Conservation (phyloP, 2,113 vertebrate species). For the Acrocephalus kingi region DNA sequence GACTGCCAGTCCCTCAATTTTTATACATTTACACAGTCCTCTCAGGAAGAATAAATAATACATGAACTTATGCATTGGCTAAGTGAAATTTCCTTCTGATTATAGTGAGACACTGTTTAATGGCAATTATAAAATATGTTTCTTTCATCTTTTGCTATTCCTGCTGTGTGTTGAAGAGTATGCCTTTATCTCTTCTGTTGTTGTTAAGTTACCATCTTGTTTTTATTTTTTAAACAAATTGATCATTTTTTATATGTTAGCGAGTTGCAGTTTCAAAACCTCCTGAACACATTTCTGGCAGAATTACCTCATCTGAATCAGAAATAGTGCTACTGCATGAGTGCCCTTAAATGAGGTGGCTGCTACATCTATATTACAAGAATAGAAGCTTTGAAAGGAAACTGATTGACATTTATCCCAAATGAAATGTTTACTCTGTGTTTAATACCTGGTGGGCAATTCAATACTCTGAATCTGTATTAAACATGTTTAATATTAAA, state of each 20-base stretch:
- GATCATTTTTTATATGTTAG: background rate
- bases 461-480: background rate
- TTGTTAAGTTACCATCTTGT: background rate
- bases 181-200: background rate
- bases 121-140: conserved; percentile 4
- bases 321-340: conserved; percentile 4
- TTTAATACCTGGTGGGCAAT: conserved; percentile 13
- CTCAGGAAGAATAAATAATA: conserved; percentile 48
- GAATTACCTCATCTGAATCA: conserved; percentile 21
- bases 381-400: conserved; percentile 23
- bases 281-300: background rate
- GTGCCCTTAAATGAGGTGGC: conserved; percentile 16
- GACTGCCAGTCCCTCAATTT: conserved; percentile 27
- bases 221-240: conserved; percentile 7
- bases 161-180: background rate
- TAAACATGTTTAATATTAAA: background rate
- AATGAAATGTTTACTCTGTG: conserved; percentile 39
- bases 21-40: conserved; percentile 39
- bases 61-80: conserved; percentile 32
- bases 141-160: background rate
- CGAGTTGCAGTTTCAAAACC: background rate
- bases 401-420: background rate
- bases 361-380: background rate
- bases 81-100: conserved; percentile 39
- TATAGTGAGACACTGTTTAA: background rate